Conservation (phyloP, 1,140 invertebrate species). For the Drosophila hydei region DNA sequence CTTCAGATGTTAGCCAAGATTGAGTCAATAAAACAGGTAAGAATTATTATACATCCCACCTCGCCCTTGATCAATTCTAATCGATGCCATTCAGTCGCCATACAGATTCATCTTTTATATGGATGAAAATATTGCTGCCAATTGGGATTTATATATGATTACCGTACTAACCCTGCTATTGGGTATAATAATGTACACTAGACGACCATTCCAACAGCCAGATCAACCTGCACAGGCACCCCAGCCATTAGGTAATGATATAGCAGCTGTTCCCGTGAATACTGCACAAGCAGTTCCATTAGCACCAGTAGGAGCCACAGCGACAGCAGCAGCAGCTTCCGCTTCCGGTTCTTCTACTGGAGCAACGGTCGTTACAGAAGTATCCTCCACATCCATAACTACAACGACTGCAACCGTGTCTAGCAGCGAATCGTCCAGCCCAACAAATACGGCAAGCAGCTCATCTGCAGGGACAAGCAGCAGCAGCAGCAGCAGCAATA, state of each 20-base stretch:
- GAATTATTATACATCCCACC: too few relatives aligned
- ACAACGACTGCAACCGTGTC: constrained; percentile 13
- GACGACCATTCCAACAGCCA: constrained; percentile 86
- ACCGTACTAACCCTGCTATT: constrained; percentile 92
- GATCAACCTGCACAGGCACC: constrained; percentile 43
- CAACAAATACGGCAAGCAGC: constrained; percentile 12
- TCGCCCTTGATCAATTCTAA: too few relatives aligned
- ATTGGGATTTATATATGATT: constrained; percentile 98
- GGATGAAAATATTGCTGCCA: constrained; percentile 89
- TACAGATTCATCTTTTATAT: constrained; percentile 88
- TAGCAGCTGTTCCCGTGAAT: constrained; percentile 39
- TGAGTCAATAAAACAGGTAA: constrained; percentile 87
- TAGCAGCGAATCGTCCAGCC: constrained; percentile 6
- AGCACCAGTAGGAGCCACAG: background rate
- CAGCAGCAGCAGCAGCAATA: constrained; percentile 28
- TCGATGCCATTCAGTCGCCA: constrained; percentile 85
- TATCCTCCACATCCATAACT: constrained; percentile 8
- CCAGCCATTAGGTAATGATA: constrained; percentile 41
- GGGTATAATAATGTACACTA: constrained; percentile 91
- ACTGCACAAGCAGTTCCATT: constrained; percentile 17
- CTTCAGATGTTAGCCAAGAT: constrained; percentile 91
- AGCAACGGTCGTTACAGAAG: background rate
- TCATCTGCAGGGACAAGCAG: constrained; percentile 44
- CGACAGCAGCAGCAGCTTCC: constrained; percentile 20
- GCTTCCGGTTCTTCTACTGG: background rate